phyloP scores from a whole-genome alignment of 2,113 vertebrate species.

The Orycteropus afer region DNA sequence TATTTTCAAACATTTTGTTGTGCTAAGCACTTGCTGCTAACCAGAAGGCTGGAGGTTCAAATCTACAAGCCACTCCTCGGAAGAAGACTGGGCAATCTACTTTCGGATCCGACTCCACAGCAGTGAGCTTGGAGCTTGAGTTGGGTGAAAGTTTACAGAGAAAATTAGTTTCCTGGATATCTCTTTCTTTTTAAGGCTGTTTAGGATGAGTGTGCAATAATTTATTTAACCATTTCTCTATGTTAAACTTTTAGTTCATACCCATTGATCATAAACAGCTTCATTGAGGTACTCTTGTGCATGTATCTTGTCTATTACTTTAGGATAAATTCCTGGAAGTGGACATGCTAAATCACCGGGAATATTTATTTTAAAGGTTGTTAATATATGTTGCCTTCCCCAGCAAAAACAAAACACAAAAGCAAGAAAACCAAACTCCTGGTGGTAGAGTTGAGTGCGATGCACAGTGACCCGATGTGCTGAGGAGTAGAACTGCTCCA shows the following conservation, averaged over 20 bases:
- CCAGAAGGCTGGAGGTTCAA: too few relatives aligned
- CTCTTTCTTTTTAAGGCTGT: background rate
- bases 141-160: too few relatives aligned
- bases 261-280: background rate
- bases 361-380: too few relatives aligned
- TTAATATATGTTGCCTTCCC: accelerated
- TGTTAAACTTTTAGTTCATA: background rate
- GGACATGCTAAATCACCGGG: background rate
- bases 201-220: background rate
- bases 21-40: too few relatives aligned
- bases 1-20: too few relatives aligned
- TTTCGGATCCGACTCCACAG: too few relatives aligned
- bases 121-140: too few relatives aligned
- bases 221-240: background rate
- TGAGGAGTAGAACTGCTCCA: background rate
- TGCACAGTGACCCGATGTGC: background rate
- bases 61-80: too few relatives aligned
- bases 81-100: too few relatives aligned
- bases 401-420: background rate
- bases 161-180: background rate
- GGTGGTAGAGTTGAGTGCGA: background rate
- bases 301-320: background rate
- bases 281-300: background rate
- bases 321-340: background rate
- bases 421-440: background rate